These are phyloP conservation scores for Tholera decimalis DNA, from an alignment of 2,888 invertebrate species.

Conservation along the genomic window DNA sequence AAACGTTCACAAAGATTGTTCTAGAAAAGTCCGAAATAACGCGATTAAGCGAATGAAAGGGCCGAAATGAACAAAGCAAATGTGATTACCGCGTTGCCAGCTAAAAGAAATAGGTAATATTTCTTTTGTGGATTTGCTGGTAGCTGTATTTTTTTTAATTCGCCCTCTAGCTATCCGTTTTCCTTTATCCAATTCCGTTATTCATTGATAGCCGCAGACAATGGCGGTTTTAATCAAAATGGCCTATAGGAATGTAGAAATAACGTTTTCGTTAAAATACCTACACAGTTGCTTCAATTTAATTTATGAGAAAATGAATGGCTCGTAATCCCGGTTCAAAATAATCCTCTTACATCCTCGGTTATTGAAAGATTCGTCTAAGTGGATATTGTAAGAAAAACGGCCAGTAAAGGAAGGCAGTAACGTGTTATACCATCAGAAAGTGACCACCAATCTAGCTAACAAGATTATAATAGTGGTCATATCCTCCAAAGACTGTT, in stretches of 20 bases:
- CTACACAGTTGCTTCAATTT: constrained; percentile 21
- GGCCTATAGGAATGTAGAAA: constrained; percentile 61
- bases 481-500: constrained; percentile 8
- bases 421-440: not conserved
- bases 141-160: constrained; percentile 71
- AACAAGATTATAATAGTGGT: constrained; percentile 40
- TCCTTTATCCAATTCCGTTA: constrained; percentile 69
- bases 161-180: constrained; percentile 67
- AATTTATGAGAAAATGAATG: constrained; percentile 13
- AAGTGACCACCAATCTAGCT: constrained; percentile 18
- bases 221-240: constrained; percentile 65
- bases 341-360: constrained; percentile 13
- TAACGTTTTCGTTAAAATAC: constrained; percentile 40
- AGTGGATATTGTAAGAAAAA: not conserved
- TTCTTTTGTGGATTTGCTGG: constrained; percentile 81
- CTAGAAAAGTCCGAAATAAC: constrained; percentile 87
- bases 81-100: constrained; percentile 89
- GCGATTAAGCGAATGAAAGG: constrained; percentile 90
- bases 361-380: constrained; percentile 3
- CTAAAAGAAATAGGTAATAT: constrained; percentile 89
- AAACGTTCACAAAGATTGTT: constrained; percentile 75
- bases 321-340: constrained; percentile 20
- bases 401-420: not conserved
- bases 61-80: constrained; percentile 90
- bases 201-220: constrained; percentile 69